Conservation (phyloP, 2,797 vertebrate species). For the Neomorphus geoffroyi region DNA sequence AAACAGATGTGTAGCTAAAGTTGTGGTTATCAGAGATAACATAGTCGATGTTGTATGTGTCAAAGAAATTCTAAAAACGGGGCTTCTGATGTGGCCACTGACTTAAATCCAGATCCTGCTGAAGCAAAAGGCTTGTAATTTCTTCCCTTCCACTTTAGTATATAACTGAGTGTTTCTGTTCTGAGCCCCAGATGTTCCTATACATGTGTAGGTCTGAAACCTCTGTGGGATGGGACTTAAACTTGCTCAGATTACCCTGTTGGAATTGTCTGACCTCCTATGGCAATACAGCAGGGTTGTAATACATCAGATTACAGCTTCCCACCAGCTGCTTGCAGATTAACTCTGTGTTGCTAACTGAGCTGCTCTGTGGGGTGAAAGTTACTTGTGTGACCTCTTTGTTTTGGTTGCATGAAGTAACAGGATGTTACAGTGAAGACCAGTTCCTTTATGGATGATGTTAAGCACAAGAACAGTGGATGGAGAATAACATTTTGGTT, state of each 20-base stretch:
- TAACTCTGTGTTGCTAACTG: neutral
- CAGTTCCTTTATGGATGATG: neutral
- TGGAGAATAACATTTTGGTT: neutral
- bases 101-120: neutral
- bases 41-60: neutral
- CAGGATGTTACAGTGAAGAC: neutral
- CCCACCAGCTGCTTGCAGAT: neutral
- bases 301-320: neutral
- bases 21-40: neutral
- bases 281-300: neutral
- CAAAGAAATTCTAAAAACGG: neutral
- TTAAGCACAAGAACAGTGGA: neutral
- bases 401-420: neutral
- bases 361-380: neutral
- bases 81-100: neutral
- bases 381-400: slow-evolving; percentile 5
- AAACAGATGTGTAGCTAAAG: neutral
- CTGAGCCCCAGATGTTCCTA: neutral
- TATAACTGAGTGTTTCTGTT: neutral
- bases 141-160: neutral
- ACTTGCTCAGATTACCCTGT: neutral
- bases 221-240: neutral
- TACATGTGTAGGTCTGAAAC: accelerated
- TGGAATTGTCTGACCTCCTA: neutral
- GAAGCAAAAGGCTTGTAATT: neutral